Evolutionary conservation across 64 coral and sea anemone genomes (phyloP).

Genomic region (Stichodactyla mertensii): DNA sequence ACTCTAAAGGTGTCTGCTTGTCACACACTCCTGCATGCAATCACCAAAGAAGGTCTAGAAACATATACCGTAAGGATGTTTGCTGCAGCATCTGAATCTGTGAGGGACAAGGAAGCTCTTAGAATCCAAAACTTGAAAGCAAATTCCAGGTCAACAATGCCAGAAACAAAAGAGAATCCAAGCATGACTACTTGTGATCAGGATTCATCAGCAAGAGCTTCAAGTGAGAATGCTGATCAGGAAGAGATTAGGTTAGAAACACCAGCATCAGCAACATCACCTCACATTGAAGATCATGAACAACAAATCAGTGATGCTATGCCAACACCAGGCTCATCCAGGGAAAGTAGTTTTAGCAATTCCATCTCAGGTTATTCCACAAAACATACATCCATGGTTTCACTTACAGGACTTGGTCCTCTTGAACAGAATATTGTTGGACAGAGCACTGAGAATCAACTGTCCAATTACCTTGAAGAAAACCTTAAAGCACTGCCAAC

Average conservation of each 20-base stretch:
- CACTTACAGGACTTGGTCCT: background rate
- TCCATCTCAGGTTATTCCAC: background rate
- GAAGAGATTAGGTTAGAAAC: background rate
- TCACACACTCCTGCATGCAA: conserved; percentile 71
- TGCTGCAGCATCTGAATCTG: conserved; percentile 72
- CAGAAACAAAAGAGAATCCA: background rate
- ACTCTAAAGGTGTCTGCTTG: conserved; percentile 60
- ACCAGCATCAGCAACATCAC: background rate
- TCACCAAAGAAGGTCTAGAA: conserved; percentile 73
- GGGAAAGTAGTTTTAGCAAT: background rate
- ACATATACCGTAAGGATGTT: conserved; percentile 91
- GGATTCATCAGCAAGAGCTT: background rate
- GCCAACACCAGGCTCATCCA: background rate
- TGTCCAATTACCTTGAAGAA: background rate
- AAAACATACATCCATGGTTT: background rate
- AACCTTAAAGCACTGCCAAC: background rate
- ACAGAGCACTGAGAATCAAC: background rate
- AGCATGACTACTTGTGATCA: background rate
- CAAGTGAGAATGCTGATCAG: background rate
- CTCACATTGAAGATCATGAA: background rate
- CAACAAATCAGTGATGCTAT: background rate
- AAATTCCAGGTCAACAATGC: background rate
- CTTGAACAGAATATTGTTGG: background rate
- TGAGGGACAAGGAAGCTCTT: conserved; percentile 8
- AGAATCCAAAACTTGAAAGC: background rate